phyloP scores from a whole-genome alignment of 2,797 vertebrate species.

The Cossypha polioptera region DNA sequence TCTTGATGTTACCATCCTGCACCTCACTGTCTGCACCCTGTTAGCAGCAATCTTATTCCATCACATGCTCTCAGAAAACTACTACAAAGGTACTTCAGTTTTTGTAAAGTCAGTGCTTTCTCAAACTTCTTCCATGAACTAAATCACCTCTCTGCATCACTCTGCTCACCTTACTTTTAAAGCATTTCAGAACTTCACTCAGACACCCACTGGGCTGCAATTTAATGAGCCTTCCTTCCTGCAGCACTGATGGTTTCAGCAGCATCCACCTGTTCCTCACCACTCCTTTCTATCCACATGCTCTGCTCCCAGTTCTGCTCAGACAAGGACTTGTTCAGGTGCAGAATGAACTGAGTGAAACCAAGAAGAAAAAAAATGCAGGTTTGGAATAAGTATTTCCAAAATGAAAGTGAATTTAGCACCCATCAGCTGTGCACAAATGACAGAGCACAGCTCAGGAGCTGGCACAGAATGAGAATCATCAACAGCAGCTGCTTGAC shows the following conservation, averaged over 20 bases:
- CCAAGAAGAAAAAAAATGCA: background rate
- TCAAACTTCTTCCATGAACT: background rate
- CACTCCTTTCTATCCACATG: background rate
- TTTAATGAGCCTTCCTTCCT: slow-evolving; percentile 12
- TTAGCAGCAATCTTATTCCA: background rate
- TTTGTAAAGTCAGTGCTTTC: background rate
- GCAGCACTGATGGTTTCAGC: background rate
- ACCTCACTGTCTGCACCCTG: background rate
- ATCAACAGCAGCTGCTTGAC: background rate
- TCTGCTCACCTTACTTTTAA: background rate
- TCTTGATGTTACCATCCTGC: background rate
- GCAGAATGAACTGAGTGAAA: background rate
- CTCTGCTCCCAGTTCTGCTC: background rate
- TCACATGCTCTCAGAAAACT: background rate
- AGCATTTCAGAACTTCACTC: background rate
- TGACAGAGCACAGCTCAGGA: background rate
- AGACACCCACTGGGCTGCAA: background rate
- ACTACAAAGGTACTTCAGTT: background rate
- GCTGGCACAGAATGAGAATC: background rate
- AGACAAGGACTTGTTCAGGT: background rate
- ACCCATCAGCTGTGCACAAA: background rate
- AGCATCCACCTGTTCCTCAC: background rate
- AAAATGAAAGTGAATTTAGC: background rate
- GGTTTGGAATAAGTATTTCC: background rate
- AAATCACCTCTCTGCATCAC: background rate